A percentile compares a stretch with the other conserved stretches of the same genome.
phyloP scores from a whole-genome alignment of 2,113 vertebrate species.

The Edolisoma coerulescens region DNA sequence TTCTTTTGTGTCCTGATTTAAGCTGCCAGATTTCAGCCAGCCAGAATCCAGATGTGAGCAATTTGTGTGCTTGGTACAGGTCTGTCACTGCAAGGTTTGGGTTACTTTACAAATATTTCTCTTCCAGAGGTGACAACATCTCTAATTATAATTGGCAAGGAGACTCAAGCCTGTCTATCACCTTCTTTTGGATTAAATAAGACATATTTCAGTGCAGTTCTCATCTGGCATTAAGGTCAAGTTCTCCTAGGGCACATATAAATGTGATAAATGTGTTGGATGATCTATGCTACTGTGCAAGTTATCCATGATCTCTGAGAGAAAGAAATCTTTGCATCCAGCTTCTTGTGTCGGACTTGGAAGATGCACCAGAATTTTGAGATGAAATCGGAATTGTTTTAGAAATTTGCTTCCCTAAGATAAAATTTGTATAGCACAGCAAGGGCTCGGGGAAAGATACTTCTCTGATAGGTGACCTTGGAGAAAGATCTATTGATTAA shows the following conservation, averaged over 20 bases:
- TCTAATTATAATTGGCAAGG: not conserved
- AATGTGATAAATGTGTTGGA: not conserved
- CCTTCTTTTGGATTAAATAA: not conserved
- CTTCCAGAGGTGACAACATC: not conserved
- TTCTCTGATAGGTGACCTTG: not conserved
- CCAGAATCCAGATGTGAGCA: not conserved
- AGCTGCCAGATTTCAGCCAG: not conserved
- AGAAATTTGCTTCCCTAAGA: not conserved
- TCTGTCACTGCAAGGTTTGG: not conserved
- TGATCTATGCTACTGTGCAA: not conserved
- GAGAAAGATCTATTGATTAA: not conserved
- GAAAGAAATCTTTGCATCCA: not conserved
- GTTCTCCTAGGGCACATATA: not conserved
- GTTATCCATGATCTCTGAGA: not conserved
- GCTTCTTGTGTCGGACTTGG: not conserved
- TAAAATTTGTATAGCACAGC: not conserved
- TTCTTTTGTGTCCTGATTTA: not conserved
- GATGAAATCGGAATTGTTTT: not conserved
- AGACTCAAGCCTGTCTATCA: not conserved
- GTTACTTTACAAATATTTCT: not conserved
- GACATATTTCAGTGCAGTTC: not conserved
- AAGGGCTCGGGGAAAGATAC: not conserved
- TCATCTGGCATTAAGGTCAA: not conserved
- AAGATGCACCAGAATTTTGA: not conserved
- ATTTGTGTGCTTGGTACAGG: not conserved